Conservation (phyloP, 2,113 vertebrate species). For the Sprattus sprattus region DNA sequence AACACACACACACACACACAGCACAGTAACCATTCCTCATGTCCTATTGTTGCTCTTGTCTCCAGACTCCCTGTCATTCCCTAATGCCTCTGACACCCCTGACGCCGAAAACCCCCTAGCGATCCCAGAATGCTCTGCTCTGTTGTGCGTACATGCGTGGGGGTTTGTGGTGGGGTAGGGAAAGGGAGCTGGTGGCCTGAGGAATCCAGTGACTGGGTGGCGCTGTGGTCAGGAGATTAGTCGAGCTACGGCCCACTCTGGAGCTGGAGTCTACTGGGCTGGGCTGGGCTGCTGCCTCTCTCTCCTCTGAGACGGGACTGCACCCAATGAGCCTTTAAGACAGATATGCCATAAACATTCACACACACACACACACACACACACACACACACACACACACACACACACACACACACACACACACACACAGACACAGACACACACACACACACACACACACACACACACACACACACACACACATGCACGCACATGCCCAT, state of each 20-base stretch:
- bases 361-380: conserved; percentile 5
- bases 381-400: conserved; percentile 13
- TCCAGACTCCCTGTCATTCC: too few species aligned
- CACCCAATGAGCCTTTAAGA: background rate
- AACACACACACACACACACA: too few species aligned
- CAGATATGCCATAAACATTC: background rate
- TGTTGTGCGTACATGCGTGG: too few species aligned
- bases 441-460: background rate
- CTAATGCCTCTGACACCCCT: too few species aligned
- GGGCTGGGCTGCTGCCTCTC: background rate
- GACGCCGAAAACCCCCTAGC: too few species aligned
- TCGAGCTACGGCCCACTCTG: background rate
- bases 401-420: background rate
- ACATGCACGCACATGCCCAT: background rate
- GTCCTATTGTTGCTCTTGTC: too few species aligned
- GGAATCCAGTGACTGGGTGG: background rate
- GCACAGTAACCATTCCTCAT: too few species aligned
- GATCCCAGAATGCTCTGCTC: too few species aligned
- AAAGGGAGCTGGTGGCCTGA: background rate
- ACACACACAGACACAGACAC: background rate
- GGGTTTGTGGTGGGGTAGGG: background rate
- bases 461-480: background rate
- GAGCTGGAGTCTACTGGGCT: background rate
- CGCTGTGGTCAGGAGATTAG: background rate
- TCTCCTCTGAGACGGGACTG: background rate